These are phyloP conservation scores for Heliconius aoede DNA, from an alignment of 2,888 invertebrate species.

Conservation along the genomic window DNA sequence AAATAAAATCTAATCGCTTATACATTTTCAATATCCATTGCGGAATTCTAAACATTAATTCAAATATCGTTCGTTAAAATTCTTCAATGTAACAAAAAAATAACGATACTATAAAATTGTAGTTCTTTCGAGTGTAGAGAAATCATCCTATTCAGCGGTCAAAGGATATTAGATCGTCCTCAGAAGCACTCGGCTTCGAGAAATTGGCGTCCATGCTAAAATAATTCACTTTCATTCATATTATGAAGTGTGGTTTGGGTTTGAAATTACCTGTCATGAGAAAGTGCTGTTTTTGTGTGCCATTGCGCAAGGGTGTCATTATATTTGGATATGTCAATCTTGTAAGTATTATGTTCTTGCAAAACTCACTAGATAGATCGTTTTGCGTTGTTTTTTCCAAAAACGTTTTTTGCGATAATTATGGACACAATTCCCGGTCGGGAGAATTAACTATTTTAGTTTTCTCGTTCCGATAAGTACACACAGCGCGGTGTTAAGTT, in stretches of 20 bases:
- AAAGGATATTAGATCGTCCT: constrained; percentile 26
- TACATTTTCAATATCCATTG: background rate
- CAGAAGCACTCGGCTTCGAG: background rate
- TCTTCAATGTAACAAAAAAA: constrained; percentile 4
- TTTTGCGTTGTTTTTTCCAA: background rate
- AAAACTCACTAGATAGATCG: too few relatives aligned
- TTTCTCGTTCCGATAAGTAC: background rate
- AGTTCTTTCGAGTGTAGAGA: background rate
- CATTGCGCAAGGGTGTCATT: constrained; percentile 64
- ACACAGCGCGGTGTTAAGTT: background rate
- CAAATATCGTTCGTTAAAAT: background rate
- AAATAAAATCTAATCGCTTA: background rate
- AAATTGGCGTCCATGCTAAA: background rate
- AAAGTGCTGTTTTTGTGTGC: constrained; percentile 71
- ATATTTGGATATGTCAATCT: constrained; percentile 70
- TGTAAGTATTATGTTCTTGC: constrained; percentile 56
- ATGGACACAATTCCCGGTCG: background rate
- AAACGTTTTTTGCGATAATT: too few relatives aligned
- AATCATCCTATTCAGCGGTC: constrained; percentile 23
- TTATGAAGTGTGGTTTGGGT: constrained; percentile 59
- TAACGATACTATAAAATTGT: background rate
- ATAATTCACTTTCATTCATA: background rate
- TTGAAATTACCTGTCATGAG: constrained; percentile 55
- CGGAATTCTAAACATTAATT: background rate
- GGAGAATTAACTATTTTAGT: background rate